A percentile compares a stretch with the other conserved stretches of the same genome.
These are phyloP conservation scores for Anneissia japonica DNA, from an alignment of 35 echinoderm and acorn worm species.

Conservation along the genomic window DNA sequence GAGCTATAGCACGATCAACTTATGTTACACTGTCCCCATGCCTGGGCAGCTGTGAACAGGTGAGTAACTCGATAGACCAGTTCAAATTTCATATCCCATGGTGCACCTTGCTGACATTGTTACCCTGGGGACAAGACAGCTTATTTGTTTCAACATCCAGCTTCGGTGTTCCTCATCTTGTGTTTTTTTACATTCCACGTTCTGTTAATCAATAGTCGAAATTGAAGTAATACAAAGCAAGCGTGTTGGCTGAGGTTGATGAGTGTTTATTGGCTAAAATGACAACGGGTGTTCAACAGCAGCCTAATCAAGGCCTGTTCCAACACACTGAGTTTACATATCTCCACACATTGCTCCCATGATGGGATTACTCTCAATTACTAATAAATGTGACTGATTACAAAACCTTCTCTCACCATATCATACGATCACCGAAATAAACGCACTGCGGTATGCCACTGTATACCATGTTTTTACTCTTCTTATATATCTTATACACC, in stretches of 20 bases:
- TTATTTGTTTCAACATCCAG: background rate
- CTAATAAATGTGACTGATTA: background rate
- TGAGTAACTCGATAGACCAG: background rate
- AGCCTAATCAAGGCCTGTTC: background rate
- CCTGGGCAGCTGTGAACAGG: background rate
- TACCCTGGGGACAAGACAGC: background rate
- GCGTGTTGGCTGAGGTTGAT: background rate
- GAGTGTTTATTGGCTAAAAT: background rate
- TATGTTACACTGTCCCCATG: constrained; percentile 1
- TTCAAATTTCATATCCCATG: background rate
- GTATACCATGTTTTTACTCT: too few species aligned
- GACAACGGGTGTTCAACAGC: background rate
- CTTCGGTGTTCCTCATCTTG: background rate
- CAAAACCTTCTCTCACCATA: background rate
- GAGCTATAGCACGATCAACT: background rate
- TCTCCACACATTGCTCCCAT: background rate
- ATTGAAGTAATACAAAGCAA: background rate
- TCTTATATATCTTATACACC: too few species aligned
- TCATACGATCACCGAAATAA: background rate
- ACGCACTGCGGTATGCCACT: too few species aligned
- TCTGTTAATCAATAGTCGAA: background rate
- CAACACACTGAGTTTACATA: background rate
- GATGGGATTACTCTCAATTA: background rate
- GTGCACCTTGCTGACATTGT: background rate
- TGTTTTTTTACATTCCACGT: background rate